Conservation (phyloP, 2,797 vertebrate species). For the Scarus forsteni region DNA sequence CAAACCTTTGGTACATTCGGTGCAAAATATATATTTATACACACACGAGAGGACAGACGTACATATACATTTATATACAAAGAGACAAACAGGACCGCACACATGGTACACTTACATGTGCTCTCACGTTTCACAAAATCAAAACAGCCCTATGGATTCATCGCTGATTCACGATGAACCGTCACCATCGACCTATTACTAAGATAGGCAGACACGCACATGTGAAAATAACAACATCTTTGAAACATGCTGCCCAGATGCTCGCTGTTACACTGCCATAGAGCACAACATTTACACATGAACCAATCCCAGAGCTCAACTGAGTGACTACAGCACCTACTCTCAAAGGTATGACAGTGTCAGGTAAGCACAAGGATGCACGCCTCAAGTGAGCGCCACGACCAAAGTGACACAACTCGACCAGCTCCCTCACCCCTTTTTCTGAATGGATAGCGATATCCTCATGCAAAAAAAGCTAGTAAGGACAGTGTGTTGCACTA, state of each 20-base stretch:
- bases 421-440: slow-evolving; percentile 52
- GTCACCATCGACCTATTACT: slow-evolving; percentile 67
- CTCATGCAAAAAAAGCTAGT: slow-evolving; percentile 86
- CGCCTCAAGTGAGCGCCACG: slow-evolving; percentile 50
- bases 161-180: slow-evolving; percentile 54
- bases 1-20: slow-evolving; percentile 95
- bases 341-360: slow-evolving; percentile 52
- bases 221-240: slow-evolving; percentile 59
- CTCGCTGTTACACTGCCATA: slow-evolving; percentile 59
- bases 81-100: slow-evolving; percentile 76
- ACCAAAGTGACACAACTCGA: slow-evolving; percentile 43
- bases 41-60: slow-evolving; percentile 85
- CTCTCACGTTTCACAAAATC: slow-evolving; percentile 72
- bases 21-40: slow-evolving; percentile 92
- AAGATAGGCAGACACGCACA: slow-evolving; percentile 73
- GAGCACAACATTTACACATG: slow-evolving; percentile 40
- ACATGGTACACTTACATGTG: slow-evolving; percentile 78
- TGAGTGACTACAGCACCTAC: slow-evolving; percentile 32
- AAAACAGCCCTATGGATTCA: slow-evolving; percentile 75
- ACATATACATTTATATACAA: slow-evolving; percentile 86
- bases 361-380: slow-evolving; percentile 63
- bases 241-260: slow-evolving; percentile 70
- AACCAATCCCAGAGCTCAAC: slow-evolving; percentile 28
- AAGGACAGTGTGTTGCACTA: slow-evolving; percentile 83
- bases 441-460: slow-evolving; percentile 75